Base-by-base conservation (phyloP, 2,888 invertebrate genomes). In the Cheilosia scutellata region DNA sequence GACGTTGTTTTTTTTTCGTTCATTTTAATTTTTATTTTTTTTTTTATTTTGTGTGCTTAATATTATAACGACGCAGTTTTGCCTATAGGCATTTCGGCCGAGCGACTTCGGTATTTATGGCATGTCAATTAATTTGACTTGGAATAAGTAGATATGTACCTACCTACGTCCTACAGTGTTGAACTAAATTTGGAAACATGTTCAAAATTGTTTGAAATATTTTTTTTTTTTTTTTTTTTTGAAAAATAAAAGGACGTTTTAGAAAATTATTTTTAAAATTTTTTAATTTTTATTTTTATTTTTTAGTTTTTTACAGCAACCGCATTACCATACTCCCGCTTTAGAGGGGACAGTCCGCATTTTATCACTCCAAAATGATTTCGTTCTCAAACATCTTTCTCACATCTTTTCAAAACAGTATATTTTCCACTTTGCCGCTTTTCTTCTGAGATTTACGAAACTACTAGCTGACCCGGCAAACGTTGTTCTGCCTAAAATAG, bases 91-190 rank as follows among this genome's bases (percentile, higher is more conserved):
- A 82, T 77, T 82, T 77, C 37, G 68, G 86, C 31, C 86, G 82
- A 86, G 82, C 76, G 49, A 72, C 66, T 76, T 68, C 27, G 63
- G 37, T 44, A 86, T 68, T 86, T 82, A 86, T 82, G 72, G 86
- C 37, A 62, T 77, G 71, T 77, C 82, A 86, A 86, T 82, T 76
- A 47, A 33, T 77, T 71, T 82, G 76, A 86, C 86, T 62, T 77
- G 57, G 68, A 76, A 76, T 53, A 49, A 42, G 47, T 62, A 37
- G 20, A 2, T 20, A 20, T 20, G n/a, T n/a, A n/a, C n/a, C n/a
- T n/a, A n/a, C n/a, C n/a, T n/a, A 20, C 20, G 20, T 20, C 2
- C 20, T 20, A 20, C 20, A 20, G 7, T 5, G 13, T 29, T 75
- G 33, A 63, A 20, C 65, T 33, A 60, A 70, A 70, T 65, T 70